These are phyloP conservation scores for Podiceps cristatus DNA, from an alignment of 2,113 vertebrate species.

Conservation along the genomic window DNA sequence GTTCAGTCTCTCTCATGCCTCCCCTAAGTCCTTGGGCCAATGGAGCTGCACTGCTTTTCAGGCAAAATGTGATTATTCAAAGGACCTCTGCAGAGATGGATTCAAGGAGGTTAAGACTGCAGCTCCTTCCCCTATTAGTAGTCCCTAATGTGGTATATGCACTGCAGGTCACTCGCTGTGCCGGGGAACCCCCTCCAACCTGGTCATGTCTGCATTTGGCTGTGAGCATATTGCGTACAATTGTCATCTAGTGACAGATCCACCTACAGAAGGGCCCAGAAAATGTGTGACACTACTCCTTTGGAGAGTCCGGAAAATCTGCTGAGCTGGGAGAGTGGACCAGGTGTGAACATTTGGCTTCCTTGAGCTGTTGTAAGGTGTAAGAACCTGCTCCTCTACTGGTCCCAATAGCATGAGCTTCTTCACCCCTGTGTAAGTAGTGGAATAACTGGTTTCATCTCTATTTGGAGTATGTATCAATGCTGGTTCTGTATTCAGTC, in stretches of 20 bases:
- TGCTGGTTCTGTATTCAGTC: conserved; percentile 3
- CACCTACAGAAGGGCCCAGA: neutral
- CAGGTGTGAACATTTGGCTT: neutral
- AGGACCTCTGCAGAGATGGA: neutral
- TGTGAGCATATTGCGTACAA: accelerated
- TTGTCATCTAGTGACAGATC: neutral
- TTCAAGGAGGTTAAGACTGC: neutral
- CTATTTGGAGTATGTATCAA: neutral
- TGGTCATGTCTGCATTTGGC: neutral
- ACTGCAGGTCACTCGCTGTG: too few species aligned
- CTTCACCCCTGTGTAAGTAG: neutral
- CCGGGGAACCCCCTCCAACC: neutral
- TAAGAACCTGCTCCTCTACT: neutral
- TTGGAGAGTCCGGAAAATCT: neutral
- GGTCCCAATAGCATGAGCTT: neutral
- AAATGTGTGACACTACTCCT: neutral
- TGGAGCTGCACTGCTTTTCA: neutral
- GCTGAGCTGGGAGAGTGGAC: neutral
- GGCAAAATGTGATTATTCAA: neutral
- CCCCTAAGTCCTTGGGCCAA: neutral
- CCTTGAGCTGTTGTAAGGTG: neutral
- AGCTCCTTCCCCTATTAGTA: neutral
- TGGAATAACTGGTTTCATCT: neutral
- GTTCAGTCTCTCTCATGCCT: neutral
- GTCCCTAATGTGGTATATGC: too few species aligned